phyloP scores from a whole-genome alignment of 2,888 invertebrate species.

The Melipona beecheii region DNA sequence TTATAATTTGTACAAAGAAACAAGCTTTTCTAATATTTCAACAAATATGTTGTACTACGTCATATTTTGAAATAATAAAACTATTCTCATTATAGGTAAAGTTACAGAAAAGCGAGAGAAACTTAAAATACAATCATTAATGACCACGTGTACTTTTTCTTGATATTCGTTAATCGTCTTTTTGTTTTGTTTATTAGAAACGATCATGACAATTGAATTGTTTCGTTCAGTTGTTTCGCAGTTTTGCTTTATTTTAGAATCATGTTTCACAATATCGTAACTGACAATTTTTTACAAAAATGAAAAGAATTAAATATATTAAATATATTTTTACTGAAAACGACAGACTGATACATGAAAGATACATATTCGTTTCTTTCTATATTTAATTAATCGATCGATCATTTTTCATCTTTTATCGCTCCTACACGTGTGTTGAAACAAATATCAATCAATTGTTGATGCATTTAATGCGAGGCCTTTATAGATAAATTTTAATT shows the following conservation, averaged over 20 bases:
- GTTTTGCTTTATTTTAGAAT: background rate
- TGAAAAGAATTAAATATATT: constrained; percentile 24
- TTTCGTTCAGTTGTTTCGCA: background rate
- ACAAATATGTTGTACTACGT: constrained; percentile 41
- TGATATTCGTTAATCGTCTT: constrained; percentile 78
- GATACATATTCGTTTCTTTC: constrained; percentile 38
- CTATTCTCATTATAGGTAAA: constrained; percentile 50
- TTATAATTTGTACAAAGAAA: constrained; percentile 42
- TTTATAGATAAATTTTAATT: constrained; percentile 79
- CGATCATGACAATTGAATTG: constrained; percentile 44
- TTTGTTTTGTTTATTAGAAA: constrained; percentile 52
- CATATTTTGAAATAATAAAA: constrained; percentile 62
- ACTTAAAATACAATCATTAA: constrained; percentile 51
- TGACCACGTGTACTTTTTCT: constrained; percentile 76
- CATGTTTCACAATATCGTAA: constrained; percentile 31
- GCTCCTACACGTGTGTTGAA: constrained; percentile 36
- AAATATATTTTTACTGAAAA: constrained; percentile 36
- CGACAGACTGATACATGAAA: constrained; percentile 49
- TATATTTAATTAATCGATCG: constrained; percentile 43
- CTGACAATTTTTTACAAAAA: constrained; percentile 36
- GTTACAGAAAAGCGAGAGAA: constrained; percentile 52
- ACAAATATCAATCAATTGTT: constrained; percentile 46
- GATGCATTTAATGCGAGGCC: constrained; percentile 73
- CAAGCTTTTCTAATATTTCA: constrained; percentile 55
- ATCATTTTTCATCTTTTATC: constrained; percentile 31